A percentile compares a stretch with the other conserved stretches of the same genome.
phyloP scores from a whole-genome alignment of 2,113 vertebrate genomes.

The Rhineura floridana region DNA sequence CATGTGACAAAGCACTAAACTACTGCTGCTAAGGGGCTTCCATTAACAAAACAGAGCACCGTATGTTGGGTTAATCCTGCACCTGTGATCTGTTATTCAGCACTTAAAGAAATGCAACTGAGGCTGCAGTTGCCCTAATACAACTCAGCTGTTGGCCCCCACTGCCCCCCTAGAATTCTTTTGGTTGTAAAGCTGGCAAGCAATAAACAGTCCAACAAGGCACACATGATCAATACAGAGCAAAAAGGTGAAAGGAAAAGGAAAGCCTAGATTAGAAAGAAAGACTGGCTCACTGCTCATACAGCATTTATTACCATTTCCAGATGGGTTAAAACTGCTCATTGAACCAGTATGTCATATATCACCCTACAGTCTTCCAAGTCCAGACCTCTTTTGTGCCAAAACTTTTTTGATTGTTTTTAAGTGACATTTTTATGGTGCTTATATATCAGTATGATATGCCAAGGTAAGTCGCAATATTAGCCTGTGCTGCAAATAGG shows the following conservation, averaged over 20 bases:
- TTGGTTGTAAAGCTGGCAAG: conserved; percentile 75
- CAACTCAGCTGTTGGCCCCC: conserved; percentile 77
- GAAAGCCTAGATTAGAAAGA: conserved; percentile 42
- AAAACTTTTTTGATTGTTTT: neutral
- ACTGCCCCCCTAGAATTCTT: conserved; percentile 55
- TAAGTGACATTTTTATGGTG: neutral
- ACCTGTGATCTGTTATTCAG: conserved; percentile 84
- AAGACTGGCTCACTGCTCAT: conserved; percentile 25
- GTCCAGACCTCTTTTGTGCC: neutral
- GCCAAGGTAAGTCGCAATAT: neutral
- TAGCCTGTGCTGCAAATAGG: neutral
- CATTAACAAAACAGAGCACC: conserved; percentile 78
- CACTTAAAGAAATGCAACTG: conserved; percentile 68
- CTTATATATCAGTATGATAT: neutral
- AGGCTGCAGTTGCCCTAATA: conserved; percentile 70
- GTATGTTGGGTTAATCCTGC: conserved; percentile 78
- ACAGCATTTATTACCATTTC: conserved; percentile 59
- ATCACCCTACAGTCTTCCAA: neutral
- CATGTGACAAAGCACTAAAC: conserved; percentile 71
- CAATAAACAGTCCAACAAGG: conserved; percentile 58
- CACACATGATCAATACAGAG: conserved; percentile 49
- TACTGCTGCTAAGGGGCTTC: conserved; percentile 45
- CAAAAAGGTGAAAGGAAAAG: conserved; percentile 65
- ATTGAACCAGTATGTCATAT: conserved; percentile 40
- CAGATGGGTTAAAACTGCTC: conserved; percentile 57